Evolutionary conservation across 2,113 vertebrate species (phyloP), one percentile per base, ranked within the genome.

Genomic region (Rhea americana): DNA sequence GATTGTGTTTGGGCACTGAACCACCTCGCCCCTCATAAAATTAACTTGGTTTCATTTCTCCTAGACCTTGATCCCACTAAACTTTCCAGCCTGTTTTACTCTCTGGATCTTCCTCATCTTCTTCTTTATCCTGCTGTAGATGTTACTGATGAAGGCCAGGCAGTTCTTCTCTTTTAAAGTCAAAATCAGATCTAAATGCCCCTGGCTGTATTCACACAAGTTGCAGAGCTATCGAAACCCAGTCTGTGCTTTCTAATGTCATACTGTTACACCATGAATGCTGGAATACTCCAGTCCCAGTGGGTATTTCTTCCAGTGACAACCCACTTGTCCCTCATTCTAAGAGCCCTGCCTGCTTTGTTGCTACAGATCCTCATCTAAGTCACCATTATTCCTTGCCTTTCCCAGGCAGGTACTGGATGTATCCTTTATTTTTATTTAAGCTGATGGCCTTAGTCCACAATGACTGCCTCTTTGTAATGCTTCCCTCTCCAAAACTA

Each of bases 21-120:
- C 79, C 87, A 96, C 96, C 96, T 96, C 87, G 0, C 94, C 95
- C 92, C 90, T 95, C 93, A 76, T 95, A 95, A 97, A 96, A 94
- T 88, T 73, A 41, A 55, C 88, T 82, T 47, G 45, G 45, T 58
- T 81, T 85, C 77, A 32, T 66, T 65, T 77, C 93, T 93, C 77
- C 90, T 76, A 96, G 88, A 95, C 95, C 93, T 96, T 96, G 94
- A 85, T 88, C 95, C 90, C 93, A 85, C 90, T 93, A 45, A 96
- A 80, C 77, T 75, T 93, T 88, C 82, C 72, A 73, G 20, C 39
- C 11, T 0, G 0, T 45, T 59, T 67, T 41, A 13, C 58, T 6
- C 0, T 71, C 50, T 30, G 63, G 39, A 70, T 70, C 82, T 81
- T 88, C 51, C 79, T 37, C 45, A 37, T 85, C 84, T 37, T 56